Conservation (phyloP, 2,113 vertebrate genomes). For the Trogon surrucura region DNA sequence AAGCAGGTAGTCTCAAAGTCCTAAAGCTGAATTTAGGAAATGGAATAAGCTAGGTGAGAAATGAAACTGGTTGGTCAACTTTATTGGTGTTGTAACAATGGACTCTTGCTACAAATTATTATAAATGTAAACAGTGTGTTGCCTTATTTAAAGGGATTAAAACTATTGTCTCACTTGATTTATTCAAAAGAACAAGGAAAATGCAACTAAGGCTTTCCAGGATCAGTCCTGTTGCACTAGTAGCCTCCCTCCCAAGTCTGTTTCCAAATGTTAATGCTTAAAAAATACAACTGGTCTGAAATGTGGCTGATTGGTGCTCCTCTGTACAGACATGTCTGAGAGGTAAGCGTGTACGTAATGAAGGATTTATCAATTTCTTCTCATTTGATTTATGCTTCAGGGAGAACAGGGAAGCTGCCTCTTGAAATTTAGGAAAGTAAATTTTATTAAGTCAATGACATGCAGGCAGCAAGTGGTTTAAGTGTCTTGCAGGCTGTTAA, state of each 20-base stretch:
- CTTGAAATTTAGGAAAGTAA: background rate
- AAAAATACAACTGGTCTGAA: background rate
- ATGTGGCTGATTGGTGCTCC: background rate
- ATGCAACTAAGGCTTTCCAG: background rate
- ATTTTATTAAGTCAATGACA: background rate
- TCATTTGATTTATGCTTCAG: background rate
- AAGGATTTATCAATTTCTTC: background rate
- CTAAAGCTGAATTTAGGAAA: background rate
- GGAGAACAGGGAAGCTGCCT: background rate
- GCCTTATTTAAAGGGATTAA: background rate
- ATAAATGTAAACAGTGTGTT: background rate
- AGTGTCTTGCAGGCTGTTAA: background rate
- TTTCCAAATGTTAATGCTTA: background rate
- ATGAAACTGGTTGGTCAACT: background rate
- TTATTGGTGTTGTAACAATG: background rate
- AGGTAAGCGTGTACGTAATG: no score
- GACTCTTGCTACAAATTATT: background rate
- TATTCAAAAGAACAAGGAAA: background rate
- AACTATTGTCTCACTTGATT: background rate
- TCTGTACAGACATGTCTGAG: background rate
- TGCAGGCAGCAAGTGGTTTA: background rate
- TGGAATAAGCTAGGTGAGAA: background rate
- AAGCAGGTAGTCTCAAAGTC: background rate
- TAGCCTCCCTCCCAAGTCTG: background rate
- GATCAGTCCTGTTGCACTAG: background rate